Evolutionary conservation across 2,113 vertebrate species (phyloP).

Genomic region (Crotalus tigris): DNA sequence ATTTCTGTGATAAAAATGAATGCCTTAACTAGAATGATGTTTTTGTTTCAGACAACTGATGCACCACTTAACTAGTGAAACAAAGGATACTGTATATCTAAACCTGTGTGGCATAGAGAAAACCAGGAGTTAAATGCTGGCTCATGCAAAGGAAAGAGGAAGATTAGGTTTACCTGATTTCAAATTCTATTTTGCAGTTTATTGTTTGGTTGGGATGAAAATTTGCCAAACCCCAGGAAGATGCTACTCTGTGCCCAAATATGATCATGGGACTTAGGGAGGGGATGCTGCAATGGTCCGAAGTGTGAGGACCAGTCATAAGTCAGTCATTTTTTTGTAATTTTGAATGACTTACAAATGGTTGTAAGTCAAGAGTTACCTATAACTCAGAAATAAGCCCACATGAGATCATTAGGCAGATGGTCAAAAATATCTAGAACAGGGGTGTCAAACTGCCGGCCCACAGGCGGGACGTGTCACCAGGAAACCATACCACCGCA

Average conservation of each 20-base stretch:
- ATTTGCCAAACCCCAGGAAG: neutral
- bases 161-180: neutral
- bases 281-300: neutral
- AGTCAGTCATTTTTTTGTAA: neutral
- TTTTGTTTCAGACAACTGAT: neutral
- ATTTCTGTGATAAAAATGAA: neutral
- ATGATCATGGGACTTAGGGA: neutral
- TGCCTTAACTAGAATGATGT: neutral
- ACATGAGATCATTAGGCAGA: constrained; percentile 56
- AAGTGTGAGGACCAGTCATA: neutral
- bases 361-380: neutral
- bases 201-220: neutral
- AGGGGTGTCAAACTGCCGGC: too few relatives aligned
- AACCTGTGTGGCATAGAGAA: neutral
- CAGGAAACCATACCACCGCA: too few relatives aligned
- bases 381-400: constrained; percentile 54
- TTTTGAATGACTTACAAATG: neutral
- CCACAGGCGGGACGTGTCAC: too few relatives aligned
- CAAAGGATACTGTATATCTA: neutral
- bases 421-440: constrained; percentile 52
- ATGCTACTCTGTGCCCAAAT: neutral
- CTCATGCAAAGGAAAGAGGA: neutral
- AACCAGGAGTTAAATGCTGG: neutral
- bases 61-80: neutral
- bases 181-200: neutral